Evolutionary conservation across 2,888 invertebrate genomes (phyloP), one percentile per base, ranked within the genome.

Genomic region (Sericinus montela): DNA sequence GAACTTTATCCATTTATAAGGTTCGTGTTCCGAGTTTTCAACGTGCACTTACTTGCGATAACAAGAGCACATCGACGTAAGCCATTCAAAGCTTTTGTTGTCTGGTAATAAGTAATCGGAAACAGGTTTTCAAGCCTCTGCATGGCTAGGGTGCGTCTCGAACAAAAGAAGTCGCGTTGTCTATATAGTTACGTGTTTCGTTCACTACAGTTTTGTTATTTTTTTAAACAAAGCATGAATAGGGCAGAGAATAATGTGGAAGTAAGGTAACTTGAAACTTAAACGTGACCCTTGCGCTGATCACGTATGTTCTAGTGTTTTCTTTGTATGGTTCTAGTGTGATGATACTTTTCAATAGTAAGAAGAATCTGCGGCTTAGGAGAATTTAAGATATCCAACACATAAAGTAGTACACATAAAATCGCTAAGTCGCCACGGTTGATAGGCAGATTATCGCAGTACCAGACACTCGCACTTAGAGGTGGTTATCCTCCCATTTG

Each of bases 111-210:
- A 58, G 60, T 63, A 65, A 67, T 65, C 53, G 59, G 55, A 62
- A 77, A 81, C 80, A 67, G 75, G 80, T 82, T 80, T 71, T 60
- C 65, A 56, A 70, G 70, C 64, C 66, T 64, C 60, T 60, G 69
- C 74, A 72, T 69, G 66, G 63, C 58, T 63, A 57, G 63, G 63
- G 67, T 64, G 68, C 61, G 62, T 59, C 58, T 59, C 60, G 59
- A 73, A 77, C 72, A 75, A 72, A 72, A 73, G 70, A 62, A 65
- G 67, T 65, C 45, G 28, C 13, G 45, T 60, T 62, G 56, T 53
- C 58, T 48, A 48, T 44, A 38, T 29, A 30, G 34, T 61, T 69
- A 69, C 67, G 56, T 59, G 55, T 56, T 49, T 55, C 59, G 67
- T 67, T 71, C 61, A 69, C 71, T 72, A 72, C 60, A 59, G 58